Conservation (phyloP, 2,888 invertebrate genomes). For the Prostheceraeus crozeri region DNA sequence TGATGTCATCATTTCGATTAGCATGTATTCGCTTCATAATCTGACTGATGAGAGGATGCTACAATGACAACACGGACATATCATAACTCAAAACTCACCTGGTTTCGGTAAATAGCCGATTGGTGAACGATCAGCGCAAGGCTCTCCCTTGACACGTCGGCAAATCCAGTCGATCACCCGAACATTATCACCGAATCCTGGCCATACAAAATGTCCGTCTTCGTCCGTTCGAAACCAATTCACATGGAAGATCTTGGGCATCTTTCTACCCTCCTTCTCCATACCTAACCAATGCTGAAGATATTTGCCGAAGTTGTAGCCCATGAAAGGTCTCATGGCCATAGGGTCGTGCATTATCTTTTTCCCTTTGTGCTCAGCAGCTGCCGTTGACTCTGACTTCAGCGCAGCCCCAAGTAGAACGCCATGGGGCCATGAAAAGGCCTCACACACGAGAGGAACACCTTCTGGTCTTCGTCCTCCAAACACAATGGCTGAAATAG, state of each 20-base stretch:
- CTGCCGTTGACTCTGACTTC: slow-evolving; percentile 93
- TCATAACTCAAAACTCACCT: slow-evolving; percentile 41
- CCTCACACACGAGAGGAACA: slow-evolving; percentile 82
- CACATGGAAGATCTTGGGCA: slow-evolving; percentile 94
- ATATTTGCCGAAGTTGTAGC: slow-evolving; percentile 96
- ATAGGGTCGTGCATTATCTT: slow-evolving; percentile 94
- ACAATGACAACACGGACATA: no score
- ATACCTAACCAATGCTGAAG: slow-evolving; percentile 87
- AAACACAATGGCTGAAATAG: slow-evolving; percentile 88
- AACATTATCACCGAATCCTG: slow-evolving; percentile 85
- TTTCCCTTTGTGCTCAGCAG: slow-evolving; percentile 72
- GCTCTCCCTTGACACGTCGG: slow-evolving; percentile 66
- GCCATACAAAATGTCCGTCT: slow-evolving; percentile 87
- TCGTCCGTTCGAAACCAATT: slow-evolving; percentile 98
- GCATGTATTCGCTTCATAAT: no score
- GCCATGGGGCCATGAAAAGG: slow-evolving; percentile 86
- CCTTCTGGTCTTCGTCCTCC: slow-evolving; percentile 88
- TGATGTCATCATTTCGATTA: no score
- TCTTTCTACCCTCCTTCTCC: no score
- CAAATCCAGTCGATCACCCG: slow-evolving; percentile 93
- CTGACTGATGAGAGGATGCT: no score
- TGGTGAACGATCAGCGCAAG: slow-evolving; percentile 63
- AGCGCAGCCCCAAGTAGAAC: slow-evolving; percentile 88
- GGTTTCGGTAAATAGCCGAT: slow-evolving; percentile 61
- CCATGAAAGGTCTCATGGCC: slow-evolving; percentile 98